Evolutionary conservation across 2,888 invertebrate species (phyloP).

Genomic region (Netelia melanura): DNA sequence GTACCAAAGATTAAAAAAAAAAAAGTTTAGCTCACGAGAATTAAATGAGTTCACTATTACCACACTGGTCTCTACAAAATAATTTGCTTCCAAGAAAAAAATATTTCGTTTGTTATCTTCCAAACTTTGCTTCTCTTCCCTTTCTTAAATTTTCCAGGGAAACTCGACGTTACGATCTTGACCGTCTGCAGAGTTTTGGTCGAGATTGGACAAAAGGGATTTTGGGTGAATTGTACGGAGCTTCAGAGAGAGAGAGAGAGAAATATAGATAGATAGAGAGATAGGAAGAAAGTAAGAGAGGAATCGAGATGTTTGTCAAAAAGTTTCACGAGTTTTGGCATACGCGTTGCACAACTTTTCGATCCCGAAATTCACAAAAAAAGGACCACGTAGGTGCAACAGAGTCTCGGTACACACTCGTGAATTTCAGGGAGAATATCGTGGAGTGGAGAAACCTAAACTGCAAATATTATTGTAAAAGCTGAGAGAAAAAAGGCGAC

Average conservation of each 20-base stretch:
- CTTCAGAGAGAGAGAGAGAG: neutral
- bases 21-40: too few relatives aligned
- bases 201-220: conserved; percentile 17
- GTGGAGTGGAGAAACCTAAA: neutral
- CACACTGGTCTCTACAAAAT: too few relatives aligned
- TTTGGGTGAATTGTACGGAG: neutral
- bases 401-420: conserved; percentile 9
- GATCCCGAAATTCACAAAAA: neutral
- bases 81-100: neutral
- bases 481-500: too few relatives aligned
- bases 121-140: neutral
- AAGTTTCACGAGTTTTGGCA: conserved; percentile 3
- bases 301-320: conserved; percentile 11
- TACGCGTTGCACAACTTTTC: conserved; percentile 31
- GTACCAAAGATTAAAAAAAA: too few relatives aligned
- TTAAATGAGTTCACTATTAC: too few relatives aligned
- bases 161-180: conserved; percentile 23
- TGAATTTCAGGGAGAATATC: neutral
- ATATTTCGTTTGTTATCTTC: neutral
- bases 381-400: neutral
- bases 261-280: conserved; percentile 4
- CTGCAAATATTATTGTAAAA: too few relatives aligned
- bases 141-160: conserved; percentile 13
- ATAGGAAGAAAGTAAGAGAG: neutral
- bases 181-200: conserved; percentile 24